Evolutionary conservation across 2,888 invertebrate species (phyloP).

Genomic region (Stenodera caucasica): DNA sequence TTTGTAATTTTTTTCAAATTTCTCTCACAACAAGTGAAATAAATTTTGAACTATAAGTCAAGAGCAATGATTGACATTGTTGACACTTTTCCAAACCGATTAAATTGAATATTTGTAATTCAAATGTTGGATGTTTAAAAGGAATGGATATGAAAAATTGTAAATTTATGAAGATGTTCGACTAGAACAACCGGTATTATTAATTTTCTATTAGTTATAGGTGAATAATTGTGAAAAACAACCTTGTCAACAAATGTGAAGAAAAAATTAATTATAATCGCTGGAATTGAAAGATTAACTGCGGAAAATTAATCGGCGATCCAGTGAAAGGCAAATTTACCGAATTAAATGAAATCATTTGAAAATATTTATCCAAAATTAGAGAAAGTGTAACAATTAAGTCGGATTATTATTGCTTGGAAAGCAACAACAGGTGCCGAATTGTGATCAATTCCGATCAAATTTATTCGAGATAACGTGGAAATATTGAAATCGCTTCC

Average conservation of each 20-base stretch:
- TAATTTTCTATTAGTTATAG: background rate
- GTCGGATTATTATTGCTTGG: background rate
- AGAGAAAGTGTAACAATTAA: conserved; percentile 6
- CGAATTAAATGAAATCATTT: too few relatives aligned
- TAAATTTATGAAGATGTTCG: too few relatives aligned
- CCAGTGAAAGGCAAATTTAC: too few relatives aligned
- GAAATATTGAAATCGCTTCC: conserved; percentile 14
- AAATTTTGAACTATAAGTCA: background rate
- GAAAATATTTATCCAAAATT: too few relatives aligned
- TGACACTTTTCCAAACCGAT: background rate
- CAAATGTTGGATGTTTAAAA: background rate
- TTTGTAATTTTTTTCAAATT: background rate
- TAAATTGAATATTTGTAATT: too few relatives aligned
- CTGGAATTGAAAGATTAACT: too few relatives aligned
- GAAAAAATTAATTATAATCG: too few relatives aligned
- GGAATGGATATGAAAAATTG: background rate
- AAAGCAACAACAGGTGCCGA: background rate
- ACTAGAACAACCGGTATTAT: background rate
- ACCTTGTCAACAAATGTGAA: too few relatives aligned
- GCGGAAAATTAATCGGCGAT: too few relatives aligned
- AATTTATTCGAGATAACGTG: conserved; percentile 1
- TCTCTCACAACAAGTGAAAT: too few relatives aligned
- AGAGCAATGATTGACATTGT: background rate
- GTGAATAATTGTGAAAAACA: too few relatives aligned
- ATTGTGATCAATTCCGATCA: background rate